These are phyloP conservation scores for Cynaeus angustus DNA, from an alignment of 2,888 invertebrate genomes.

Conservation along the genomic window DNA sequence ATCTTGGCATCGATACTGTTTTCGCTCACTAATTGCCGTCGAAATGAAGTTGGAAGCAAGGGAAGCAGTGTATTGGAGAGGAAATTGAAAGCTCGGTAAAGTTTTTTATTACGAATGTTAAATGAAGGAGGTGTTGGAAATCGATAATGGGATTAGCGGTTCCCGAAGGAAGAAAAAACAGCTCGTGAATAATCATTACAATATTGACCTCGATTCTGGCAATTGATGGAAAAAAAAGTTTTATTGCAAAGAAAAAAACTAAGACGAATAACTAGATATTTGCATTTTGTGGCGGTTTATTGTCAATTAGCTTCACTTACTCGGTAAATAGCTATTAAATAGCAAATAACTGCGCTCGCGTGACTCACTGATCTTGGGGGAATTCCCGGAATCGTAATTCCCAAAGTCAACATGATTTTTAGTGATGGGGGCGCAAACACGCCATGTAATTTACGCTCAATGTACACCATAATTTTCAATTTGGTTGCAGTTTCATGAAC, in stretches of 20 bases:
- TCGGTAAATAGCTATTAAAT: conserved; percentile 19
- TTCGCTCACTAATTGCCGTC: conserved; percentile 31
- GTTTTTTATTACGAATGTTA: conserved; percentile 35
- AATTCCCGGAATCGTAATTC: conserved; percentile 12
- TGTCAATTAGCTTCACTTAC: conserved; percentile 18
- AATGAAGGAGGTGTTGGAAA: conserved; percentile 35
- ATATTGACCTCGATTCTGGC: conserved; percentile 19
- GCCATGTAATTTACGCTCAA: conserved; percentile 19
- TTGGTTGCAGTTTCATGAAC: conserved; percentile 14
- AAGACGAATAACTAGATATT: too few relatives aligned
- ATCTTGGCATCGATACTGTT: conserved; percentile 7
- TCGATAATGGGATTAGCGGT: conserved; percentile 39
- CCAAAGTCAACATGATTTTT: conserved; percentile 35
- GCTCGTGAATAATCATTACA: conserved; percentile 21
- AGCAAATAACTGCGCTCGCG: conserved; percentile 25
- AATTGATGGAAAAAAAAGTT: conserved; percentile 22
- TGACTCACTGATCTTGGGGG: conserved; percentile 17
- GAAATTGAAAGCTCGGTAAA: conserved; percentile 28
- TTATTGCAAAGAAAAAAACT: too few relatives aligned
- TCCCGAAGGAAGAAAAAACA: conserved; percentile 12
- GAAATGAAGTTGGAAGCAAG: conserved; percentile 19
- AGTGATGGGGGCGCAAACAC: conserved; percentile 24
- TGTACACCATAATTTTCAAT: conserved; percentile 22
- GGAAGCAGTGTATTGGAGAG: conserved; percentile 32
- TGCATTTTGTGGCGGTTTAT: conserved; percentile 11